A percentile compares a stretch with the other conserved stretches of the same genome.
These are phyloP conservation scores for Heptranchias perlo DNA, from an alignment of 2,113 vertebrate species.

Conservation along the genomic window DNA sequence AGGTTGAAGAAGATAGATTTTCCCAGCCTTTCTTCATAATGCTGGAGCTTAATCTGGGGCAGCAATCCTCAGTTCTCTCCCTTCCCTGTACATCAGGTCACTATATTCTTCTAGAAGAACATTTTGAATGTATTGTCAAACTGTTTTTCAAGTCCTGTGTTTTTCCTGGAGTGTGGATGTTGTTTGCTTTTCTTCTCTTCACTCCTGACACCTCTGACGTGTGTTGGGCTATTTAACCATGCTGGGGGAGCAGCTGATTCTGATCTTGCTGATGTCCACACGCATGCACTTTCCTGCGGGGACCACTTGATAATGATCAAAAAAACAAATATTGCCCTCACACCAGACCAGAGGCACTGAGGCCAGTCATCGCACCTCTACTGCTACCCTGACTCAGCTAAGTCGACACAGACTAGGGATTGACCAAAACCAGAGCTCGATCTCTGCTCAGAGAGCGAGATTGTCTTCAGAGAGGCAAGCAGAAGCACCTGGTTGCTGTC, in stretches of 20 bases:
- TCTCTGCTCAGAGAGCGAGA: not conserved
- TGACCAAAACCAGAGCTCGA: not conserved
- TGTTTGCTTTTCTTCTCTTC: no score
- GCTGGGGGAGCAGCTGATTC: not conserved
- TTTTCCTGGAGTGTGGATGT: no score
- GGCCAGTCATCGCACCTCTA: not conserved
- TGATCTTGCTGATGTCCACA: not conserved
- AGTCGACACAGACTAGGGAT: not conserved
- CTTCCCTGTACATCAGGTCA: no score
- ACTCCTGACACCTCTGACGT: not conserved
- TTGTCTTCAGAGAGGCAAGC: not conserved
- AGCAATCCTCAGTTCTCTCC: no score
- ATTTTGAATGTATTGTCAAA: no score
- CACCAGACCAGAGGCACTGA: not conserved
- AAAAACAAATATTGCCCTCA: not conserved
- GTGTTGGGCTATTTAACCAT: not conserved
- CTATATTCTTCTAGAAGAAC: no score
- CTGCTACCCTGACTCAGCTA: not conserved
- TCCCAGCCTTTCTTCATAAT: no score
- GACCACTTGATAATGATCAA: not conserved
- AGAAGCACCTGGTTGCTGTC: slow-evolving; percentile 32
- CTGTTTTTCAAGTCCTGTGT: no score
- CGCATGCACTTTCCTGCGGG: not conserved
- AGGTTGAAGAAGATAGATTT: no score
- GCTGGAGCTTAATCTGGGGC: no score